Evolutionary conservation across 2,797 vertebrate species (phyloP).

Genomic region (Champsocephalus esox): DNA sequence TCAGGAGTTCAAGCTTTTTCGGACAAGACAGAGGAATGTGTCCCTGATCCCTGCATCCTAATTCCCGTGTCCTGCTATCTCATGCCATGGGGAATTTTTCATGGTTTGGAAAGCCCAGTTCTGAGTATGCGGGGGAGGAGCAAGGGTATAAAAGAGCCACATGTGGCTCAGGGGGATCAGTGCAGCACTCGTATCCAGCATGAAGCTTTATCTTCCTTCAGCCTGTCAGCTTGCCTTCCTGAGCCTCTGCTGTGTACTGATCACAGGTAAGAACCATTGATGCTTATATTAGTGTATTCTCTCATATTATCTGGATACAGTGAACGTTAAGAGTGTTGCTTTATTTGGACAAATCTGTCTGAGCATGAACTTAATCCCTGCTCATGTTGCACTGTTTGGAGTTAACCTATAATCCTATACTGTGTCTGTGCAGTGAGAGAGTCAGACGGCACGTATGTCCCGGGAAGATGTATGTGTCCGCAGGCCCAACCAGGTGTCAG

Average conservation of each 20-base stretch:
- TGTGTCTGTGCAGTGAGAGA: slow-evolving; percentile 67
- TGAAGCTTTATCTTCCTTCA: slow-evolving; percentile 56
- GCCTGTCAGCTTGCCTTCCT: slow-evolving; percentile 55
- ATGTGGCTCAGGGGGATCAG: slow-evolving; percentile 47
- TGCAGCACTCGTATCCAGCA: slow-evolving; percentile 47
- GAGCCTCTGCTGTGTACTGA: slow-evolving; percentile 59
- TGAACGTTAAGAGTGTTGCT: background rate
- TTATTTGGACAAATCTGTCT: background rate
- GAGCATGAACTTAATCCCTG: slow-evolving; percentile 21
- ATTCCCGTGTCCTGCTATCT: slow-evolving; percentile 9
- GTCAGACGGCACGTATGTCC: slow-evolving; percentile 67
- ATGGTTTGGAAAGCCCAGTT: slow-evolving; percentile 70
- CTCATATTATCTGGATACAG: background rate
- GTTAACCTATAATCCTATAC: slow-evolving; percentile 53
- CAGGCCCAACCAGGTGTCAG: slow-evolving; percentile 16
- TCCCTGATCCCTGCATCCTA: slow-evolving; percentile 53
- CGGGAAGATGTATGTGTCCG: slow-evolving; percentile 82
- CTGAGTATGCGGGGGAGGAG: slow-evolving; percentile 54
- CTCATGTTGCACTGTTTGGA: slow-evolving; percentile 15
- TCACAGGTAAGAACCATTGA: slow-evolving; percentile 67
- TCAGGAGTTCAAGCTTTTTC: background rate
- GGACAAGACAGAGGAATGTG: slow-evolving; percentile 25
- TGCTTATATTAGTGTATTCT: background rate
- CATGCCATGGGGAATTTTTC: slow-evolving; percentile 73
- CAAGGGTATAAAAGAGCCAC: slow-evolving; percentile 57